Evolutionary conservation across 2,797 vertebrate species (phyloP).

Genomic region (Bucorvus abyssinicus): DNA sequence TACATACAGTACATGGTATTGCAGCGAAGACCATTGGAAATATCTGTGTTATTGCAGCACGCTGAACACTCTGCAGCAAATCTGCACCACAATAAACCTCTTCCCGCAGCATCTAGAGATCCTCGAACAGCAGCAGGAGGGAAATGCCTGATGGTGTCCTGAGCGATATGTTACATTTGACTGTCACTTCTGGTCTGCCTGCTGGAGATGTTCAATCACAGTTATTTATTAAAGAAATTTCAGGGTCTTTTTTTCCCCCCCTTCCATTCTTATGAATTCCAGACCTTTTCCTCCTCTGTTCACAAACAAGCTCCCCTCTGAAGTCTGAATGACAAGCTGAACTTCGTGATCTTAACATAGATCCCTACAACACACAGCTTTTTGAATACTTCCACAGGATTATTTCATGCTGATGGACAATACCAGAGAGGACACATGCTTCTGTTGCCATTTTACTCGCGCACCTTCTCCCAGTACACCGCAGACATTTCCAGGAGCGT

Average conservation of each 20-base stretch:
- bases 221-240: slow-evolving; percentile 47
- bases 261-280: slow-evolving; percentile 1
- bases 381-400: background rate
- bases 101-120: slow-evolving; percentile 38
- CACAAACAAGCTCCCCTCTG: background rate
- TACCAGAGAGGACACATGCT: background rate
- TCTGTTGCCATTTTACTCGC: background rate
- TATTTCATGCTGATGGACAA: background rate
- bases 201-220: background rate
- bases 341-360: slow-evolving; percentile 6
- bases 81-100: slow-evolving; percentile 54
- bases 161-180: background rate
- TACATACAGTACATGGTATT: slow-evolving; percentile 45
- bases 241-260: background rate
- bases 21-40: slow-evolving; percentile 31
- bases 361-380: background rate
- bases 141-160: slow-evolving; percentile 28
- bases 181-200: slow-evolving; percentile 26
- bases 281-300: slow-evolving; percentile 32
- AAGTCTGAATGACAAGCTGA: slow-evolving; percentile 30
- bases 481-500: background rate
- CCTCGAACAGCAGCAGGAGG: slow-evolving; percentile 14
- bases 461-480: background rate
- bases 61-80: slow-evolving; percentile 54
- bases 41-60: slow-evolving; percentile 44